Percentiles rank a stretch among this genome's conserved stretches.
Evolutionary conservation across 1,140 invertebrate species (phyloP).

Genomic region (Drosophila saltans): DNA sequence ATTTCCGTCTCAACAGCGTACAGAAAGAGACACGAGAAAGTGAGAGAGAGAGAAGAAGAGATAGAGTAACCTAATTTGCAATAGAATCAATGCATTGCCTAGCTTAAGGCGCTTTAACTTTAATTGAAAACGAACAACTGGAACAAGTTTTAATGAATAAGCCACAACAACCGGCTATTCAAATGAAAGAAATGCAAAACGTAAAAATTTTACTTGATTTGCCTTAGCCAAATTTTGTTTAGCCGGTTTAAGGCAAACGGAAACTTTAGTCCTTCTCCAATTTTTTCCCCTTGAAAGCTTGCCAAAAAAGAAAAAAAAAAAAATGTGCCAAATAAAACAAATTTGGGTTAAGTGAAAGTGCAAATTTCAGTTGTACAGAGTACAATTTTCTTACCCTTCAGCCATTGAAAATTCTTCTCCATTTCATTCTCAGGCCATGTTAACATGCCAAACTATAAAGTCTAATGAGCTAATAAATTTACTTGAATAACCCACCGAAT

Average conservation of each 20-base stretch:
- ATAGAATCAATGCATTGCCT: conserved; percentile 71
- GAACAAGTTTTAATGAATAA: conserved; percentile 74
- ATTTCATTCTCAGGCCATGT: conserved; percentile 37
- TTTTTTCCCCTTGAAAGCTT: neutral
- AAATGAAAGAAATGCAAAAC: conserved; percentile 21
- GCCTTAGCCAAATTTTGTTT: neutral
- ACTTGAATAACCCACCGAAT: conserved; percentile 43
- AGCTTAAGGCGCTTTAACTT: conserved; percentile 48
- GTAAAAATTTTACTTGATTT: conserved; percentile 40
- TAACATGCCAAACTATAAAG: conserved; percentile 70
- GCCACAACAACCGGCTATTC: conserved; percentile 12
- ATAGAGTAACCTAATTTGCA: conserved; percentile 62
- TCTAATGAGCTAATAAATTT: conserved; percentile 73
- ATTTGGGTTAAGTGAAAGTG: conserved; percentile 63
- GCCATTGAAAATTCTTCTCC: neutral
- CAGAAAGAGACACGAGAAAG: neutral
- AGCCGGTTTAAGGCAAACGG: neutral
- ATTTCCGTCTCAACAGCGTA: conserved; percentile 46
- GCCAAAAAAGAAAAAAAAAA: conserved; percentile 6
- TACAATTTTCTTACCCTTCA: neutral
- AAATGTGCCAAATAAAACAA: neutral
- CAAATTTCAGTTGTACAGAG: conserved; percentile 18
- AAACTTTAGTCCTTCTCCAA: conserved; percentile 12
- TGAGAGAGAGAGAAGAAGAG: neutral
- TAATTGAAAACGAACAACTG: conserved; percentile 70